Evolutionary conservation across 1,140 invertebrate species (phyloP).

Genomic region (Kradibia gibbosae): DNA sequence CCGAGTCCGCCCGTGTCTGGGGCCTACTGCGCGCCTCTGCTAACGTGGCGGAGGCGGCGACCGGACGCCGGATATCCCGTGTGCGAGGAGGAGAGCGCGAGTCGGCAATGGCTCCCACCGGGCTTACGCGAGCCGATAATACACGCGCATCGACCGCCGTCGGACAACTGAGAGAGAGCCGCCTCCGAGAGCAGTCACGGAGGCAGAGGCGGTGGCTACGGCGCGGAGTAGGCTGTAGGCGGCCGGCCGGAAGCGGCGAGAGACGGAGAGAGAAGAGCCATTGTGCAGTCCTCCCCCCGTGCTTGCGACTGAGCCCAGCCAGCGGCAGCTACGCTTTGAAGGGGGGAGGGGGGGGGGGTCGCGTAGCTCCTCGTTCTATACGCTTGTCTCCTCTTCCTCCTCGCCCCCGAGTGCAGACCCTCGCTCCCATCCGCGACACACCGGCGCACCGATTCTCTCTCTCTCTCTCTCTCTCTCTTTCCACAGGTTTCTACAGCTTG

Average conservation of each 20-base stretch:
- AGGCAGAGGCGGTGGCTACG: constrained; percentile 23
- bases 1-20: background rate
- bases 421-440: constrained; percentile 2
- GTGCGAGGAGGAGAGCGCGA: constrained; percentile 30
- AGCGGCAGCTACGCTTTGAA: background rate
- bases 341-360: background rate
- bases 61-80: constrained; percentile 49
- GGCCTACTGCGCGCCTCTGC: background rate
- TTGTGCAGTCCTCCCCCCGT: background rate
- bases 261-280: constrained; percentile 45
- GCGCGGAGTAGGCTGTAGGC: constrained; percentile 29
- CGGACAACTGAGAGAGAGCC: constrained; percentile 44
- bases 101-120: background rate
- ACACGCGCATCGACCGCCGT: constrained; percentile 52
- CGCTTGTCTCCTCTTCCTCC: background rate
- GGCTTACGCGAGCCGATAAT: constrained; percentile 28
- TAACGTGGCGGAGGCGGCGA: constrained; percentile 13
- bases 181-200: constrained; percentile 5
- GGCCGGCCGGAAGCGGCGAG: constrained; percentile 55
- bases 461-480: constrained; percentile 39
- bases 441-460: constrained; percentile 10
- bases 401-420: background rate
- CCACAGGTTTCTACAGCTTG: background rate
- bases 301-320: background rate
- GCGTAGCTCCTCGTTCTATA: background rate